A percentile compares a stretch with the other conserved stretches of the same genome.
Conservation (phyloP, 2,797 vertebrate genomes). For the Catamblyrhynchus diadema region DNA sequence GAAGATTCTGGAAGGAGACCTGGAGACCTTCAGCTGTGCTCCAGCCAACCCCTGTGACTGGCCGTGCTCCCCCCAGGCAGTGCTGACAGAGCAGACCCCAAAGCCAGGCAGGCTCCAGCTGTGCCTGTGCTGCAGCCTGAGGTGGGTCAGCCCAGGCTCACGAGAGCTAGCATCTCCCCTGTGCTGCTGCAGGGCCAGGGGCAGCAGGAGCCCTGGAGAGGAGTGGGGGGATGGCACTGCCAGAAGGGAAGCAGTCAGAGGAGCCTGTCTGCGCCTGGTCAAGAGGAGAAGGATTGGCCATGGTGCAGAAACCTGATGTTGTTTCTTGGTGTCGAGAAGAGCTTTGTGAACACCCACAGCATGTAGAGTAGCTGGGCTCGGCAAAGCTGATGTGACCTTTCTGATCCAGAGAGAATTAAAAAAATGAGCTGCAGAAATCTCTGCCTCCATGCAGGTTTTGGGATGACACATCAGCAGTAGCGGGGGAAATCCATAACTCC, state of each 20-base stretch:
- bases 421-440: neutral
- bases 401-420: neutral
- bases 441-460: rapidly evolving
- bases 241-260: neutral
- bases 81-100: neutral
- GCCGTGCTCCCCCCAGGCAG: neutral
- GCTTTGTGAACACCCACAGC: neutral
- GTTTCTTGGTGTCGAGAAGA: neutral
- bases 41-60: neutral
- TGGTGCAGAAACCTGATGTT: neutral
- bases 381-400: neutral
- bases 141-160: neutral
- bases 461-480: neutral
- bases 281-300: neutral
- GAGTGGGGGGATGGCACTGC: neutral
- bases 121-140: neutral
- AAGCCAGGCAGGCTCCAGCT: neutral
- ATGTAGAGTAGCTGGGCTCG: neutral
- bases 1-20: neutral
- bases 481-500: neutral
- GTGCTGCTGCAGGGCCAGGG: neutral
- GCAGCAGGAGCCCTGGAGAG: neutral
- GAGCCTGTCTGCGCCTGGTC: neutral
- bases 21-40: neutral
- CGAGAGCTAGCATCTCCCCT: neutral